Base-by-base conservation (phyloP, 53 echinoderm and acorn worm species). In the Echinarachnius parma region DNA sequence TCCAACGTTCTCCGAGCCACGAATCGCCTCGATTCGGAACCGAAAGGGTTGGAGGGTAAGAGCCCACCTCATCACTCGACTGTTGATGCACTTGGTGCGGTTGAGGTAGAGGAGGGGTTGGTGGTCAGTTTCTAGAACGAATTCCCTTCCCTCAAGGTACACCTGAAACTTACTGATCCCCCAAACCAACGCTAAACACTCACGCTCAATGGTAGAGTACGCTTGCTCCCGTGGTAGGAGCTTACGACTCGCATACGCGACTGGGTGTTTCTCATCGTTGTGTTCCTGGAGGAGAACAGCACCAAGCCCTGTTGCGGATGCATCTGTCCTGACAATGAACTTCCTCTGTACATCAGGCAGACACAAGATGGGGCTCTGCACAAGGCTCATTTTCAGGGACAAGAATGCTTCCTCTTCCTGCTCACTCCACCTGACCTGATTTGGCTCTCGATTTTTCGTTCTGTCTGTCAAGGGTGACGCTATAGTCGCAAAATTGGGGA, bases 131-230 rank as follows among this genome's bases (percentile, higher is more conserved):
- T 66, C 66, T 9, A 66, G 66, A 1, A 30, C 5, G 48, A 66
- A 66, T 32, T 48, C 48, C 18, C 21, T 47, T 9, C 66, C 49
- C 16, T 84, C 59, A 11, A 84, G 49, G 52, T 78, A 84, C 21
- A 35, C 64, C 45, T 81, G 66, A 8, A 77, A 86, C 61, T 86
- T 86, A 8, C 60, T 29, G 3, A 81, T 61, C 9, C 75, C 86
- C 81, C 81, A 86, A 22, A 86, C 61, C 18, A 86, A 31, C 33
- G 81, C 86, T 3, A 84, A 64, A 45, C 86, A 85, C 54, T 85
- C 80, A 37, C 75, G 62, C 28, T 85, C 80, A 4, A 80, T 80
- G 2, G 68, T 59, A 4, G 65, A 80, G 24, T 85, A 85, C 2
- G 64, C 19, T 39, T 44, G 45, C 59, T 85, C 79, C 21, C 85